Conservation (phyloP, 2,113 vertebrate species). For the Tychaedon coryphoeus region DNA sequence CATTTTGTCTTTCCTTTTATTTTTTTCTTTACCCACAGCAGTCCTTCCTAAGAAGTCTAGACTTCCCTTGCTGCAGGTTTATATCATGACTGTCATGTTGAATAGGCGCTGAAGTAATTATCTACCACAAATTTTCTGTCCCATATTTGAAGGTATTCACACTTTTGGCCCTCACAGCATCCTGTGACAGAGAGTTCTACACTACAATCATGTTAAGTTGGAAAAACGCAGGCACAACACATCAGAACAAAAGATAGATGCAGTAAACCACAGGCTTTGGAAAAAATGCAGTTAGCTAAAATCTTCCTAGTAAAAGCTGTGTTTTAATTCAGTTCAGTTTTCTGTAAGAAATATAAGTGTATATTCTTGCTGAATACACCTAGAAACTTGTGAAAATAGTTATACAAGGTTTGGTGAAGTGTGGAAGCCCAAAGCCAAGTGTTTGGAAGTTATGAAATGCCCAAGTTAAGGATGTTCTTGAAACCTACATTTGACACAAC, state of each 20-base stretch:
- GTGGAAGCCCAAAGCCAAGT: not conserved
- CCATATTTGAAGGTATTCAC: not conserved
- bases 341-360: not conserved
- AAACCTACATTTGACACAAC: not conserved
- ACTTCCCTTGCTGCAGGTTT: not conserved
- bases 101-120: conserved; percentile 3
- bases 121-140: not conserved
- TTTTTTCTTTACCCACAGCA: not conserved
- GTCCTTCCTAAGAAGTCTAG: not conserved
- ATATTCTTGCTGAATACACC: not conserved
- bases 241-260: not conserved
- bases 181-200: not conserved
- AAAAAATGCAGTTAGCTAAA: not conserved
- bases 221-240: not conserved
- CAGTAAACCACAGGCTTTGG: not conserved
- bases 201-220: not conserved
- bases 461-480: not conserved
- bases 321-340: not conserved
- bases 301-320: not conserved
- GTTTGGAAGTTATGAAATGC: not conserved
- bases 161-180: not conserved
- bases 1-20: not conserved
- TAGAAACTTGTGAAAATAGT: not conserved
- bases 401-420: not conserved
- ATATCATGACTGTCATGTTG: not conserved